These are phyloP conservation scores for Noctua fimbriata DNA, from an alignment of 2,888 invertebrate species.

Conservation along the genomic window DNA sequence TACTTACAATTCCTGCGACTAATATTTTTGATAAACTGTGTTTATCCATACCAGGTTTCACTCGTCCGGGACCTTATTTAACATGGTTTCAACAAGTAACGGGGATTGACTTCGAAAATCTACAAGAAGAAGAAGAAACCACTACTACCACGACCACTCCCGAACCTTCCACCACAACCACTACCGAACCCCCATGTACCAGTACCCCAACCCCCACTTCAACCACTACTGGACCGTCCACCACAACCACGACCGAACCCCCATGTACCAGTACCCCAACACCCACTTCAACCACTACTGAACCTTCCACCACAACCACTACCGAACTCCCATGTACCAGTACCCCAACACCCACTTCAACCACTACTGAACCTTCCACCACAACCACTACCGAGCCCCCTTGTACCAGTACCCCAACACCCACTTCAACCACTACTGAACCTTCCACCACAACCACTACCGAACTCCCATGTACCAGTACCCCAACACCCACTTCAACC, in stretches of 20 bases:
- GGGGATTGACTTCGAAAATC: conserved; percentile 81
- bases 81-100: conserved; percentile 79
- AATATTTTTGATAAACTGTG: background rate
- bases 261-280: background rate
- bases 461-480: too few relatives aligned
- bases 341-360: too few relatives aligned
- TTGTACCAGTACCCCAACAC: too few relatives aligned
- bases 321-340: too few relatives aligned
- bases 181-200: background rate
- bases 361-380: background rate
- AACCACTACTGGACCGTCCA: background rate
- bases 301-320: background rate
- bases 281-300: background rate
- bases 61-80: conserved; percentile 83
- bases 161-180: background rate
- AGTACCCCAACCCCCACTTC: background rate
- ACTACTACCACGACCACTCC: background rate
- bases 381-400: background rate
- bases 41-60: conserved; percentile 75
- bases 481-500: too few relatives aligned
- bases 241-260: background rate
- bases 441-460: background rate
- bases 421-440: background rate
- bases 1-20: background rate
- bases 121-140: conserved; percentile 69